phyloP scores from a whole-genome alignment of 1,140 invertebrate species.

The Chionoecetes opilio region DNA sequence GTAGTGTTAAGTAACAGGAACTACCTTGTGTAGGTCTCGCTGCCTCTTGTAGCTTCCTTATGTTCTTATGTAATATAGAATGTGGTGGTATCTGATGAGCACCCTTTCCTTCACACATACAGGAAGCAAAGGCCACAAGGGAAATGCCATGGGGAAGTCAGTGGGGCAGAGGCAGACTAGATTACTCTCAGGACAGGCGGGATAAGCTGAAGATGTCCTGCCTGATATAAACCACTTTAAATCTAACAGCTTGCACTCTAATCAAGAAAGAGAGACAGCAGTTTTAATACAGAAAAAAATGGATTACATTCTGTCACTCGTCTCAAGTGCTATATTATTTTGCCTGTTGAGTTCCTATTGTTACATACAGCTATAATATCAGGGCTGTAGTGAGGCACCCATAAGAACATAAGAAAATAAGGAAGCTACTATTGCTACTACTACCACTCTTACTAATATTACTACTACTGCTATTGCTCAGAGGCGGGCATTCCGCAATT shows the following conservation, averaged over 20 bases:
- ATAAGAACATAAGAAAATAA: no score
- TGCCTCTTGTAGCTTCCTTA: background rate
- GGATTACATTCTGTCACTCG: background rate
- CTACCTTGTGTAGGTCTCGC: no score
- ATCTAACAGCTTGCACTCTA: background rate
- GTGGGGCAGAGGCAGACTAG: background rate
- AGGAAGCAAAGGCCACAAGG: background rate
- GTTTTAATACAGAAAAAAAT: background rate
- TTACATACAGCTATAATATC: background rate
- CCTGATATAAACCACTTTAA: background rate
- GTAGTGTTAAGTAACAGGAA: no score
- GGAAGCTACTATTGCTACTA: no score
- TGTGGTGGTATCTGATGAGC: background rate
- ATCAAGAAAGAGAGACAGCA: background rate
- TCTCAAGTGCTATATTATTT: background rate
- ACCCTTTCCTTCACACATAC: background rate
- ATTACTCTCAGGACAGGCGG: background rate
- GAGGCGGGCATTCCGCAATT: no score
- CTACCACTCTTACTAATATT: no score
- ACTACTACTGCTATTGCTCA: no score
- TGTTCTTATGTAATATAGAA: background rate
- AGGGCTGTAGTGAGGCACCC: background rate
- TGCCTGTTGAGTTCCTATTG: background rate
- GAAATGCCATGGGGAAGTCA: background rate
- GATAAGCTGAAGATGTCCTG: background rate